A percentile compares a stretch with the other conserved stretches of the same genome.
phyloP scores from a whole-genome alignment of 2,888 invertebrate species.

The Torymus tubicola region DNA sequence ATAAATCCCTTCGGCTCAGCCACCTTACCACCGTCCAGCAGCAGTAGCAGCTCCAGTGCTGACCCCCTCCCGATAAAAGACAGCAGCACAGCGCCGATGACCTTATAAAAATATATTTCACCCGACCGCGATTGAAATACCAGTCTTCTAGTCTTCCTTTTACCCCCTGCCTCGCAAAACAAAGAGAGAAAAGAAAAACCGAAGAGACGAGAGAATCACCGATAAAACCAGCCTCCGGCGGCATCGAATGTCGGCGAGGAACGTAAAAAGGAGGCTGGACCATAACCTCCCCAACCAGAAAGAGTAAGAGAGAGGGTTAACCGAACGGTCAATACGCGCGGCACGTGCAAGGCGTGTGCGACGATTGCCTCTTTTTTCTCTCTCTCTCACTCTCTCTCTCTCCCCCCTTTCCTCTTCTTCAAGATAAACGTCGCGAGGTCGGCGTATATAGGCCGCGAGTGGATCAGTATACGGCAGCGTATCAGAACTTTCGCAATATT shows the following conservation, averaged over 20 bases:
- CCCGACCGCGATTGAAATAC: constrained; percentile 51
- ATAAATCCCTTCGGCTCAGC: no score
- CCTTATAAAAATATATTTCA: constrained; percentile 52
- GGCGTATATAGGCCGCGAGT: constrained; percentile 28
- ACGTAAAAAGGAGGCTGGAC: background rate
- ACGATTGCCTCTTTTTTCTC: constrained; percentile 14
- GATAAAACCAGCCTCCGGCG: background rate
- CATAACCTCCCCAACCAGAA: constrained; percentile 23
- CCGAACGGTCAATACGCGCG: constrained; percentile 53
- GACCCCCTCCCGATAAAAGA: constrained; percentile 40
- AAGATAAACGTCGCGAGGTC: constrained; percentile 36
- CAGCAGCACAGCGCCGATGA: constrained; percentile 14
- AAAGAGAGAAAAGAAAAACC: constrained; percentile 33
- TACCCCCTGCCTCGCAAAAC: constrained; percentile 16
- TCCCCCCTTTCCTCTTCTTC: no score
- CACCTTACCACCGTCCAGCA: no score
- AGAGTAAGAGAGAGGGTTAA: constrained; percentile 41
- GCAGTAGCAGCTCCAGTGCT: background rate
- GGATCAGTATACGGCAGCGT: constrained; percentile 26
- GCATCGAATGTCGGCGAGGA: background rate
- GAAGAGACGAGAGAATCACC: no score
- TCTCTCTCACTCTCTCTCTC: constrained; percentile 2
- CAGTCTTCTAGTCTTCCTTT: constrained; percentile 19
- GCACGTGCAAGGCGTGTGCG: constrained; percentile 38
- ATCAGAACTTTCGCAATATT: constrained; percentile 53